phyloP scores from a whole-genome alignment of 2,888 invertebrate genomes.

The Leptopilina syphax region DNA sequence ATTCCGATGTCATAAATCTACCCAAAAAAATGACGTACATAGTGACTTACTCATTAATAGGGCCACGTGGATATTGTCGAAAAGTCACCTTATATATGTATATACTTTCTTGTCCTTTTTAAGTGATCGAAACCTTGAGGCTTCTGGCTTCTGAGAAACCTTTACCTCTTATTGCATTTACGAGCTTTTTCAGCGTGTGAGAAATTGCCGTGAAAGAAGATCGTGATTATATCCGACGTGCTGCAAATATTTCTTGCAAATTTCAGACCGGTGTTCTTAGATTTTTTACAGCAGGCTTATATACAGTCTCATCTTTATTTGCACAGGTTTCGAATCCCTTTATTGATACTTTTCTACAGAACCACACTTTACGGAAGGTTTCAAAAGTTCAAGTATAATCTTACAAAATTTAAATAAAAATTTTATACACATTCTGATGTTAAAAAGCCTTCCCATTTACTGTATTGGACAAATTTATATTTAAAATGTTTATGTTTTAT shows the following conservation, averaged over 20 bases:
- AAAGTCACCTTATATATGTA: slow-evolving; percentile 31
- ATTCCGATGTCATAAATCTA: slow-evolving; percentile 54
- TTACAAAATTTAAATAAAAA: background rate
- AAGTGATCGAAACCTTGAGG: slow-evolving; percentile 36
- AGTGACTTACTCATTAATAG: slow-evolving; percentile 52
- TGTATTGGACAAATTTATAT: too few relatives aligned
- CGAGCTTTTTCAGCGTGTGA: slow-evolving; percentile 37
- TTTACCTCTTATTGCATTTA: slow-evolving; percentile 37
- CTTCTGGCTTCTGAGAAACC: slow-evolving; percentile 36
- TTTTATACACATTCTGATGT: background rate
- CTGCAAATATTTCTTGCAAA: slow-evolving; percentile 37
- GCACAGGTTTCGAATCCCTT: slow-evolving; percentile 36
- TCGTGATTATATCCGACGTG: slow-evolving; percentile 35
- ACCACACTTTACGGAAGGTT: slow-evolving; percentile 44
- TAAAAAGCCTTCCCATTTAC: background rate
- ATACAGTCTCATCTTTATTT: slow-evolving; percentile 34
- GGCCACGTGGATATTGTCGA: slow-evolving; percentile 50
- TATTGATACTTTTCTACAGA: slow-evolving; percentile 45
- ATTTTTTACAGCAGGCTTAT: slow-evolving; percentile 17
- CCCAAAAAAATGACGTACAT: slow-evolving; percentile 32
- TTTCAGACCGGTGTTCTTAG: slow-evolving; percentile 25
- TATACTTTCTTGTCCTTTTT: slow-evolving; percentile 1
- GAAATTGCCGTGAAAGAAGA: slow-evolving; percentile 38
- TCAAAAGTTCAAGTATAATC: background rate
- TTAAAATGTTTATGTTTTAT: too few relatives aligned